A percentile compares a stretch with the other conserved stretches of the same genome.
phyloP scores from a whole-genome alignment of 2,113 vertebrate species.

The Pheucticus melanocephalus region DNA sequence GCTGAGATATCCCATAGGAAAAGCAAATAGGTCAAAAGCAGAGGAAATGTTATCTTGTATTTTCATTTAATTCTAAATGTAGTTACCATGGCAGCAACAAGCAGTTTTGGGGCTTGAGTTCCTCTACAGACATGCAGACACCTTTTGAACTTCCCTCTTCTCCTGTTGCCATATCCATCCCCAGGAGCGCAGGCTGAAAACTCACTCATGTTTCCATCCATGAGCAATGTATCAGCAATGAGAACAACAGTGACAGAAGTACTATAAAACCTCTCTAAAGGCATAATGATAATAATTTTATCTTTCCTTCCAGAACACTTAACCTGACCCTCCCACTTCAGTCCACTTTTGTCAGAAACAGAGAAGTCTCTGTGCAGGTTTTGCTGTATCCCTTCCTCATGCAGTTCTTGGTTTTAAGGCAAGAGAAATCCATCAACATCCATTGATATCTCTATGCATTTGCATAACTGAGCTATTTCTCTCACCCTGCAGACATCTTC shows the following conservation, averaged over 20 bases:
- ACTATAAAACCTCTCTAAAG: not conserved
- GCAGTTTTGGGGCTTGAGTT: not conserved
- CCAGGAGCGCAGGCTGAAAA: not conserved
- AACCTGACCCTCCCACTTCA: not conserved
- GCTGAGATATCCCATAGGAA: not conserved
- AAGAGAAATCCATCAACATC: not conserved
- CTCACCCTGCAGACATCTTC: not conserved
- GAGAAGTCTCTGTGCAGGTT: not conserved
- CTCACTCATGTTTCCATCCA: not conserved
- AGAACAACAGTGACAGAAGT: not conserved
- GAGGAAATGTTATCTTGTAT: not conserved
- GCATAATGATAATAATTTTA: not conserved
- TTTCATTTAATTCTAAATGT: not conserved
- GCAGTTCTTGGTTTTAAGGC: not conserved
- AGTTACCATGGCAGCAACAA: slow-evolving; percentile 19
- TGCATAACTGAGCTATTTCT: not conserved
- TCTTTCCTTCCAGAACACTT: not conserved
- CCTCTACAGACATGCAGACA: not conserved
- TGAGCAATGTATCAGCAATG: not conserved
- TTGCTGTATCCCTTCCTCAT: not conserved
- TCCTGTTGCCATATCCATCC: not conserved
- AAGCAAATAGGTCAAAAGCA: slow-evolving; percentile 21
- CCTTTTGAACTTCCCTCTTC: slow-evolving; percentile 5
- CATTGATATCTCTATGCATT: not conserved
- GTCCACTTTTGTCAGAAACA: not conserved